phyloP scores from a whole-genome alignment of 2,888 invertebrate genomes.

The Diaphora mendica region DNA sequence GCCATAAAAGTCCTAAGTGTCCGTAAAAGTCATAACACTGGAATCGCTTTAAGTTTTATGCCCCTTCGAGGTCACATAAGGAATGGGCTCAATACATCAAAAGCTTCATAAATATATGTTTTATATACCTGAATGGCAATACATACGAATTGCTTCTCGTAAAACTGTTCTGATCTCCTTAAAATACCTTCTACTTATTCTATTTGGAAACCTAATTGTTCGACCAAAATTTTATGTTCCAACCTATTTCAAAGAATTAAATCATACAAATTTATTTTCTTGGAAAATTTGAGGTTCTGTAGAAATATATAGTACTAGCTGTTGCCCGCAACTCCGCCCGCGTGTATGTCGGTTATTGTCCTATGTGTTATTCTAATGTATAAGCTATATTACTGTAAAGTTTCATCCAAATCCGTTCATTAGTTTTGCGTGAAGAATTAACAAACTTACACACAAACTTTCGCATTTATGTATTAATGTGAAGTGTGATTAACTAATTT shows the following conservation, averaged over 20 bases:
- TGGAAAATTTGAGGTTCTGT: not conserved
- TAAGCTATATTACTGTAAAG: too few species aligned
- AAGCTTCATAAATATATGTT: conserved; percentile 30
- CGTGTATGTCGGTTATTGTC: too few species aligned
- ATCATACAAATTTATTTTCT: not conserved
- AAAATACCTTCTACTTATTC: not conserved
- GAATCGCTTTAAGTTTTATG: conserved; percentile 23
- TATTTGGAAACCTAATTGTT: not conserved
- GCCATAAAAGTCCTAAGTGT: not conserved
- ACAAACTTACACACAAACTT: too few species aligned
- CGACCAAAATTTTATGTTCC: not conserved
- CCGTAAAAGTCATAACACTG: not conserved
- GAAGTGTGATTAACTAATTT: too few species aligned
- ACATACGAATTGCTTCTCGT: conserved; percentile 26
- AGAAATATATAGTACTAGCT: too few species aligned
- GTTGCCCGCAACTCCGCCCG: too few species aligned
- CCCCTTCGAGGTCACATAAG: conserved; percentile 26
- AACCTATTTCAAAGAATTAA: too few species aligned
- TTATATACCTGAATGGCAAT: conserved; percentile 23
- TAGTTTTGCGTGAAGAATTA: too few species aligned
- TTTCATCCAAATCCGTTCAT: too few species aligned
- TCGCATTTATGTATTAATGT: too few species aligned
- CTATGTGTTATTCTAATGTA: too few species aligned
- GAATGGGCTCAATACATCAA: conserved; percentile 35
- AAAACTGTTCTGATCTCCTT: conserved; percentile 29